phyloP scores from a whole-genome alignment of 2,888 invertebrate species.

The Tenthredo distinguenda region DNA sequence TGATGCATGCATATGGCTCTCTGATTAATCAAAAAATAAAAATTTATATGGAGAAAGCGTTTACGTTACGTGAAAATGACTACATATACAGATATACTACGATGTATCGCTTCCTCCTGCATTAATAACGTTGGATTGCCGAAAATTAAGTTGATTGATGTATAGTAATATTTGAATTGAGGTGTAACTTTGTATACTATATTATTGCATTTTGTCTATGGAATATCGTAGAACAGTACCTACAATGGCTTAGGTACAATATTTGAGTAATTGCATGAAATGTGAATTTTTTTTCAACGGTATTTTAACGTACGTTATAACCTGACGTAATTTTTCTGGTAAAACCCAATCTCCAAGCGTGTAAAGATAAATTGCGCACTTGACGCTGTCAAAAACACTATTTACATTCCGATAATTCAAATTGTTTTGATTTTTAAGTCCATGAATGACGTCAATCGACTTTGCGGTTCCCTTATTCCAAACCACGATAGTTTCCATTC shows the following conservation, averaged over 20 bases:
- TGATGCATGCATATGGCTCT: neutral
- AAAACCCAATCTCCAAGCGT: constrained; percentile 16
- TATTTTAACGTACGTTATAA: neutral
- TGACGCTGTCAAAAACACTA: constrained; percentile 34
- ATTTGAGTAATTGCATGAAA: neutral
- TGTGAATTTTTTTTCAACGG: neutral
- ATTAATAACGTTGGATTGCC: neutral
- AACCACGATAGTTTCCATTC: neutral
- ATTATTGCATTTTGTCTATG: neutral
- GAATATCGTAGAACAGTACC: neutral
- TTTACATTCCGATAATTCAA: neutral
- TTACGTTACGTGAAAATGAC: constrained; percentile 6
- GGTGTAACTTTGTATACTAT: neutral
- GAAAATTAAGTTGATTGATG: neutral
- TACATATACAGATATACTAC: neutral
- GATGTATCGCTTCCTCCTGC: neutral
- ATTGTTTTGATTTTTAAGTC: neutral
- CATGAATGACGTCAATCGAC: neutral
- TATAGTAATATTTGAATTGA: neutral
- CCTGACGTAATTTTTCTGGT: constrained; percentile 41
- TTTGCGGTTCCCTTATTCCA: neutral
- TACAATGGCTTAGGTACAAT: neutral
- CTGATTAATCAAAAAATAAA: neutral
- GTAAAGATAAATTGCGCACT: neutral
- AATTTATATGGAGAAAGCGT: neutral